Evolutionary conservation across 2,113 vertebrate genomes (phyloP), one percentile per base, ranked within the genome.

Genomic region (Hippocampus barbouri): DNA sequence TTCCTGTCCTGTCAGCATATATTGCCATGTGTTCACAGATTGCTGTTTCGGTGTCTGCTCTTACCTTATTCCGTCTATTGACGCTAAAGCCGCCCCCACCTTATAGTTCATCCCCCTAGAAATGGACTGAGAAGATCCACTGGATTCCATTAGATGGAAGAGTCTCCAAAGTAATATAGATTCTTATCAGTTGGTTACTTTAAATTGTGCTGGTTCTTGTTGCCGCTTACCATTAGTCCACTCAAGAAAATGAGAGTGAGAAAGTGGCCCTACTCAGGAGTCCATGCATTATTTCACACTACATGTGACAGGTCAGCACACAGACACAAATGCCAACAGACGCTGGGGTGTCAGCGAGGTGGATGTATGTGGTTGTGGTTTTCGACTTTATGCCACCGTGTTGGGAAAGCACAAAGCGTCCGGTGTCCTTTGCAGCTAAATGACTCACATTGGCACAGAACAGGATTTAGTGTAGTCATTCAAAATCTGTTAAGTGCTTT

Each of bases 271-370:
- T 56, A 65, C 80, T 75, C 72, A 70, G 84, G 79, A 85, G 83
- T 51, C 70, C 82, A 90, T 90, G 89, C 89, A 92, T 92, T 92
- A 91, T 91, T 92, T 88, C 88, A 87, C 87, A 87, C 72, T 64
- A 80, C 73, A 62, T 87, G 86, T 84, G 86, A 90, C 89, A 88
- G 82, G 65, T 25, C 68, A 75, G 83, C 80, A 82, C 74, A 83
- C 74, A n/a, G 61, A 68, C 81, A 81, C 79, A 87, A 77, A 86
- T 66, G 72, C 81, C 76, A 81, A 73, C 78, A 86, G 81, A 89
- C 64, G 70, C 73, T 49, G 15, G 69, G 75, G 74, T 59, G 40
- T 65, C 40, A 43, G 23, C 23, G 1, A 66, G 43, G 43, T 60
- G 43, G 70, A 8, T 66, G 66, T 57, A 54, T 71, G 54, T 60